These are phyloP conservation scores for Phortica magna DNA, from an alignment of 2,888 invertebrate species.

Conservation along the genomic window DNA sequence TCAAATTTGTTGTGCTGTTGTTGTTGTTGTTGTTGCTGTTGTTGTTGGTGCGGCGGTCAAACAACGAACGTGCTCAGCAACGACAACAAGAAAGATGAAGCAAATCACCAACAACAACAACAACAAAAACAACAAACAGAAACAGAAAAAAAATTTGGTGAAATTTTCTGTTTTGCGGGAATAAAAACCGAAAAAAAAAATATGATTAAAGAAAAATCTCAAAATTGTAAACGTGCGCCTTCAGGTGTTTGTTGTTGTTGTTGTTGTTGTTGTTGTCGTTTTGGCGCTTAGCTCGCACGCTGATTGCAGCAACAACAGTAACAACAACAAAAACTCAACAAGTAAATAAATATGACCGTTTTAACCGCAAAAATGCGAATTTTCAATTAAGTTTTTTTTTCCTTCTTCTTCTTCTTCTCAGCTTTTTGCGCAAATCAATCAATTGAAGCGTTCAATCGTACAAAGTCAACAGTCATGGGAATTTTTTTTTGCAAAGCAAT, in stretches of 20 bases:
- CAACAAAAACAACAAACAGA: not conserved
- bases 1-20: not conserved
- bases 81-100: not conserved
- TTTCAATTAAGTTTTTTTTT: not conserved
- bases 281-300: not conserved
- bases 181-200: constrained; percentile 8
- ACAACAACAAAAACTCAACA: not conserved
- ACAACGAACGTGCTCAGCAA: not conserved
- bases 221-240: constrained; percentile 11
- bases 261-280: too few species aligned
- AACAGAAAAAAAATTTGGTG: not conserved
- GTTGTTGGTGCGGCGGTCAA: not conserved
- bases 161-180: constrained; percentile 3
- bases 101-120: not conserved
- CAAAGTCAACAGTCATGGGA: too few species aligned
- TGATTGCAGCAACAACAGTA: not conserved
- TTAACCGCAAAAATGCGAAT: constrained; percentile 5
- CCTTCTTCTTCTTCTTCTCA: too few species aligned
- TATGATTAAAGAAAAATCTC: not conserved
- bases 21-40: too few species aligned
- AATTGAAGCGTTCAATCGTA: too few species aligned
- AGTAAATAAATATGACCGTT: too few species aligned
- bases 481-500: too few species aligned
- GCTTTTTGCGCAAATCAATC: not conserved
- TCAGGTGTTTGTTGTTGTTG: not conserved